Evolutionary conservation across 2,113 vertebrate genomes (phyloP), one percentile per base, ranked within the genome.

Genomic region (Murina feae): DNA sequence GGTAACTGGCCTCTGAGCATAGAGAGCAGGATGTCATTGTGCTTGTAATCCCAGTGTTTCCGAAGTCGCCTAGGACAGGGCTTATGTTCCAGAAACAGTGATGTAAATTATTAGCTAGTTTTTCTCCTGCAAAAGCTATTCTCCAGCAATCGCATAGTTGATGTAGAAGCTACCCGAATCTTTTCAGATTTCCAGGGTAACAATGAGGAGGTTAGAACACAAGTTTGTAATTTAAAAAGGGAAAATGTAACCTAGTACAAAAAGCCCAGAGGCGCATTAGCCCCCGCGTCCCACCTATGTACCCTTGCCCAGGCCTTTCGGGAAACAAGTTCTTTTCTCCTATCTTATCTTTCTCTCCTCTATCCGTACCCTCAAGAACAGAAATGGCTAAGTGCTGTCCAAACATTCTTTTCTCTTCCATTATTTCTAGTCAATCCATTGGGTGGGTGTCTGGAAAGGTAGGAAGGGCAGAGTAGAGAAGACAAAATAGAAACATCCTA

Each of bases 71-170:
- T 44, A 66, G n/a, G 42, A 65, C 2, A 89, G 63, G n/a, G 17
- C 13, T 35, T 89, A n/a, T 65, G 20, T 51, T 84, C 76, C 87
- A 92, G 49, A 92, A 94, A 80, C 49, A 92, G 7, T 28, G 39
- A 90, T 75, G 94, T 68, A 75, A 97, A 78, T 71, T 82, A 95
- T 74, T 66, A 86, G 72, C 79, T 66, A 76, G 49, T 49, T 88
- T 83, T 89, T 58, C 76, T 79, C 63, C 37, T n/a, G 28, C 51
- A 66, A 35, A 90, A 75, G 16, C n/a, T 55, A 10, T 86, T 95
- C 74, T 96, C 71, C 51, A 74, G 35, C 4, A 92, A 94, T 88
- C 78, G 58, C 37, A 74, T 65, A 4, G 44, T 32, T 82, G 72
- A 49, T n/a, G 83, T 58, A 81, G 20, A 90, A 84, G 66, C 32